Evolutionary conservation across 2,888 invertebrate genomes (phyloP).

Genomic region (Muschampia plurimacula): DNA sequence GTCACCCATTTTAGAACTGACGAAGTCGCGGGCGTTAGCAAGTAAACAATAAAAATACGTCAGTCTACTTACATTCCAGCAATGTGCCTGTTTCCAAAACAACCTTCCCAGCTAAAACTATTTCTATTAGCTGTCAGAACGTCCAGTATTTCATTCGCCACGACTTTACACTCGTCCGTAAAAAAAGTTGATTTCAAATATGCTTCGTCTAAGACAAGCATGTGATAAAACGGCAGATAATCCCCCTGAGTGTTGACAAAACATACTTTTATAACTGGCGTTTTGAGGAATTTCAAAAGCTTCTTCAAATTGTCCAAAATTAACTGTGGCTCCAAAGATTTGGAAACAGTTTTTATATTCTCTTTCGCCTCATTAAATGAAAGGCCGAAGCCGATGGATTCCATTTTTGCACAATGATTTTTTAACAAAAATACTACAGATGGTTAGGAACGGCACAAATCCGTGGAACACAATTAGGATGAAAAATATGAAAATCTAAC

Average conservation of each 20-base stretch:
- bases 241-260: conserved; percentile 12
- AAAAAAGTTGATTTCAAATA: conserved; percentile 10
- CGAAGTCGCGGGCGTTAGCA: too few species aligned
- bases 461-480: neutral
- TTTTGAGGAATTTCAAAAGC: conserved; percentile 17
- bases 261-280: conserved; percentile 6
- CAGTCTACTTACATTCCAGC: too few species aligned
- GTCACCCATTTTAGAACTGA: too few species aligned
- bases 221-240: conserved; percentile 19
- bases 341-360: neutral
- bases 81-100: too few species aligned
- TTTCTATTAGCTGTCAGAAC: neutral
- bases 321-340: neutral
- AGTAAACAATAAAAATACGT: too few species aligned
- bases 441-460: neutral
- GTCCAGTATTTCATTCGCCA: conserved; percentile 14
- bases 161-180: conserved; percentile 24
- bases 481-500: too few species aligned
- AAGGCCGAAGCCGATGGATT: neutral
- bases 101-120: neutral
- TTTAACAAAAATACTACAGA: neutral
- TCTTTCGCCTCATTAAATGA: neutral
- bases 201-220: conserved; percentile 11
- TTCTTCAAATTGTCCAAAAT: conserved; percentile 11
- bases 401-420: neutral